phyloP scores from a whole-genome alignment of 2,888 invertebrate genomes.

The Ochlodes sylvanus region DNA sequence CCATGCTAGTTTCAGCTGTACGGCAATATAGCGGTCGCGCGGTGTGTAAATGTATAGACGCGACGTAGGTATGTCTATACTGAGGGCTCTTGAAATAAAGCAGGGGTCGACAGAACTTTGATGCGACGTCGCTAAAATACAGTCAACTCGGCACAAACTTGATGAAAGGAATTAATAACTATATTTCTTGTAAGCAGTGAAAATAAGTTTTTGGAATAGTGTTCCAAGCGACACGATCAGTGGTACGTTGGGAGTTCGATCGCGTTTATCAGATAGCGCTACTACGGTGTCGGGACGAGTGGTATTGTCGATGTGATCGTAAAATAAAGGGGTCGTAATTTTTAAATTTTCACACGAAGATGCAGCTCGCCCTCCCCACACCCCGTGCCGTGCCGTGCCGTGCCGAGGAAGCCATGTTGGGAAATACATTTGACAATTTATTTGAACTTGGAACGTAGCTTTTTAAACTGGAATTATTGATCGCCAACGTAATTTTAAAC shows the following conservation, averaged over 20 bases:
- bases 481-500: not conserved
- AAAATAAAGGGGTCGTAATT: slow-evolving; percentile 66
- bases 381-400: slow-evolving; percentile 51
- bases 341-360: slow-evolving; percentile 62
- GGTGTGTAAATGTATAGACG: slow-evolving; percentile 65
- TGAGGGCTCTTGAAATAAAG: slow-evolving; percentile 72
- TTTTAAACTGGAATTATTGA: slow-evolving; percentile 9
- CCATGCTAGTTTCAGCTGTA: slow-evolving; percentile 69
- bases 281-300: slow-evolving; percentile 25
- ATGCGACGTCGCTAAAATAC: slow-evolving; percentile 34
- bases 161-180: slow-evolving; percentile 34
- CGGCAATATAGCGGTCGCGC: slow-evolving; percentile 65
- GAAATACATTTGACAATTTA: slow-evolving; percentile 77
- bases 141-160: slow-evolving; percentile 33
- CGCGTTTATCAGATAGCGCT: slow-evolving; percentile 37
- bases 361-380: slow-evolving; percentile 52
- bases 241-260: slow-evolving; percentile 14
- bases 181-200: slow-evolving; percentile 18
- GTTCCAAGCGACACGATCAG: slow-evolving; percentile 12
- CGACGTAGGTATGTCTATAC: slow-evolving; percentile 51
- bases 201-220: slow-evolving; percentile 32
- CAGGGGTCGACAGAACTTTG: slow-evolving; percentile 68
- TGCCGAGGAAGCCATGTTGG: slow-evolving; percentile 76
- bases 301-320: slow-evolving; percentile 52
- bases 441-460: slow-evolving; percentile 52